These are phyloP conservation scores for Xylocampa areola DNA, from an alignment of 2,888 invertebrate genomes.

Conservation along the genomic window DNA sequence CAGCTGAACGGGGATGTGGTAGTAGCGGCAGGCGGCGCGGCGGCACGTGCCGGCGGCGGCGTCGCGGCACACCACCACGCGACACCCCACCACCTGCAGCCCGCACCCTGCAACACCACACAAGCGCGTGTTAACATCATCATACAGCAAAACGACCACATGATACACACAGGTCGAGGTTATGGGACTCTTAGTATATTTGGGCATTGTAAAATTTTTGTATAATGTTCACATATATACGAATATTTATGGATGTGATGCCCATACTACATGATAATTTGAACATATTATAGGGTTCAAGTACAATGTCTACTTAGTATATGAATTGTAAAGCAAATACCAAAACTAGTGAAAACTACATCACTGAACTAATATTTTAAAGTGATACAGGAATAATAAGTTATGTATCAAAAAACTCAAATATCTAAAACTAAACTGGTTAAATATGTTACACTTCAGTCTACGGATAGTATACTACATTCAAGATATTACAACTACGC, in stretches of 20 bases:
- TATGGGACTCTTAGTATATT: conserved; percentile 1
- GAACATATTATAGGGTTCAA: conserved; percentile 23
- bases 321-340: conserved; percentile 50
- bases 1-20: conserved; percentile 98
- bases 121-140: conserved; percentile 2
- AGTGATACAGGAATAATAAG: conserved; percentile 39
- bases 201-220: too few relatives aligned
- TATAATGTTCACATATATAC: conserved; percentile 19
- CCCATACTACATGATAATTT: conserved; percentile 22
- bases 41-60: conserved; percentile 98
- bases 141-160: neutral
- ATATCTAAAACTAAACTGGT: conserved; percentile 52
- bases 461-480: conserved; percentile 51
- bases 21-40: conserved; percentile 98
- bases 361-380: conserved; percentile 48
- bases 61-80: conserved; percentile 98
- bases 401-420: conserved; percentile 43
- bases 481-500: conserved; percentile 56
- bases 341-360: conserved; percentile 56
- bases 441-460: conserved; percentile 40
- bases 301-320: conserved; percentile 46
- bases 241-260: conserved; percentile 19
- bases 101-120: conserved; percentile 93
- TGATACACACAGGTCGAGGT: conserved; percentile 3
- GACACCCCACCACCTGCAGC: conserved; percentile 98